These are phyloP conservation scores for Pterostichus niger DNA, from an alignment of 2,888 invertebrate species.

Conservation along the genomic window DNA sequence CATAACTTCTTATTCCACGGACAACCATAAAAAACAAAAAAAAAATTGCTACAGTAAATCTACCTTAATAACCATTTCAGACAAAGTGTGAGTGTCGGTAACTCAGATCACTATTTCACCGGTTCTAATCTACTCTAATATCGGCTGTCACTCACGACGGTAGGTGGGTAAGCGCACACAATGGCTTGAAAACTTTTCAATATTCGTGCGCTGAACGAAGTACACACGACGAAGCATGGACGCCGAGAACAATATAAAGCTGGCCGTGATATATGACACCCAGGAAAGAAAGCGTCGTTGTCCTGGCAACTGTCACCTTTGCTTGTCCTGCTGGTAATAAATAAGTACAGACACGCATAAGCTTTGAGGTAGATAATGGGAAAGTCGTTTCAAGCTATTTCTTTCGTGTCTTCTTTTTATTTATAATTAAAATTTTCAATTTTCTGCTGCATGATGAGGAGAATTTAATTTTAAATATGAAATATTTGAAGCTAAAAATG, in stretches of 20 bases:
- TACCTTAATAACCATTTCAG: not conserved
- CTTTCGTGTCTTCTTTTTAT: not conserved
- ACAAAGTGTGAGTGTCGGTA: not conserved
- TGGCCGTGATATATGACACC: constrained; percentile 52
- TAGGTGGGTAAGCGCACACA: constrained; percentile 23
- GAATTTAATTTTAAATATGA: not conserved
- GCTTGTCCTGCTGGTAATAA: constrained; percentile 48
- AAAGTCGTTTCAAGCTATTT: constrained; percentile 11
- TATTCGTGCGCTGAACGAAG: constrained; percentile 35
- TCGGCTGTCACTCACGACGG: constrained; percentile 35
- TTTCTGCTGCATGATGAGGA: not conserved
- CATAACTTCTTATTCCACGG: no score
- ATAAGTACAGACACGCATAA: constrained; percentile 46
- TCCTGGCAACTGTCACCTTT: constrained; percentile 49
- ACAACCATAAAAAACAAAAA: not conserved
- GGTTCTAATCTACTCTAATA: constrained; percentile 42
- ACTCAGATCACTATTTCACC: constrained; percentile 35
- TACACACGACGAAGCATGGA: constrained; percentile 19
- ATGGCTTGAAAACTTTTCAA: constrained; percentile 51
- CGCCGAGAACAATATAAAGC: constrained; percentile 51
- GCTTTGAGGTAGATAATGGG: not conserved
- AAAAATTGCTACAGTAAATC: not conserved
- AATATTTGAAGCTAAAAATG: not conserved
- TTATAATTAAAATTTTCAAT: constrained; percentile 2
- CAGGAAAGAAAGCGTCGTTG: constrained; percentile 48